Evolutionary conservation across 2,797 vertebrate genomes (phyloP).

Genomic region (Acestrorhynchus altus): DNA sequence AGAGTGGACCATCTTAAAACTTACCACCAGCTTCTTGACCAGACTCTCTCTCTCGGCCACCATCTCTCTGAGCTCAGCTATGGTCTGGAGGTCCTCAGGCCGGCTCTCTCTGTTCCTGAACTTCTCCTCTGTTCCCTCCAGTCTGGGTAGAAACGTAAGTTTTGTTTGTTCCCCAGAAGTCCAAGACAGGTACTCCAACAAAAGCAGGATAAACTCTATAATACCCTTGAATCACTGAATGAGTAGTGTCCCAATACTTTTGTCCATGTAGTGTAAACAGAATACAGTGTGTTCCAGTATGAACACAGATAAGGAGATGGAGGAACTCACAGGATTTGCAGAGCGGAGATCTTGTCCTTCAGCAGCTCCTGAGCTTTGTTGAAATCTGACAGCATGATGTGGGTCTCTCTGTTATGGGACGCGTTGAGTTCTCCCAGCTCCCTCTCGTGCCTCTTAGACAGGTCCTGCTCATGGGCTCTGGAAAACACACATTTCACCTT

Average conservation of each 20-base stretch:
- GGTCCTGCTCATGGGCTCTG: conserved; percentile 80
- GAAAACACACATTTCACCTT: background rate
- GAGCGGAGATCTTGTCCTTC: conserved; percentile 96
- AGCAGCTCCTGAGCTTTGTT: conserved; percentile 97
- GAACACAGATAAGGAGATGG: background rate
- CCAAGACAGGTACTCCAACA: too few species aligned
- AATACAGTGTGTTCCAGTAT: background rate
- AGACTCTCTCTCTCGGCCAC: conserved; percentile 92
- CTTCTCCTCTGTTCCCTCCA: conserved; percentile 98
- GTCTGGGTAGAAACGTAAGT: conserved; percentile 75
- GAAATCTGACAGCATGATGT: conserved; percentile 87
- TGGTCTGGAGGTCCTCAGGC: conserved; percentile 92
- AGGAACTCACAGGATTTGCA: conserved; percentile 78
- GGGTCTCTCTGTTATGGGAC: conserved; percentile 75
- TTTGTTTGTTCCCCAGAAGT: too few species aligned
- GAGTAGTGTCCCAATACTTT: too few species aligned
- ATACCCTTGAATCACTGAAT: too few species aligned
- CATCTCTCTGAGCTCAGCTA: conserved; percentile 94
- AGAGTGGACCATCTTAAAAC: conserved; percentile 56
- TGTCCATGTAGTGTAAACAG: background rate
- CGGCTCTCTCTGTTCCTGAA: conserved; percentile 93
- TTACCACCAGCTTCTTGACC: conserved; percentile 98
- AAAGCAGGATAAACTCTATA: too few species aligned
- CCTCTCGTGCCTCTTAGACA: conserved; percentile 75
- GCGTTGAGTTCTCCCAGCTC: conserved; percentile 74